Percentiles rank a stretch among this genome's conserved stretches.
Evolutionary conservation across 1,140 invertebrate genomes (phyloP).

Genomic region (Solenopsis invicta): DNA sequence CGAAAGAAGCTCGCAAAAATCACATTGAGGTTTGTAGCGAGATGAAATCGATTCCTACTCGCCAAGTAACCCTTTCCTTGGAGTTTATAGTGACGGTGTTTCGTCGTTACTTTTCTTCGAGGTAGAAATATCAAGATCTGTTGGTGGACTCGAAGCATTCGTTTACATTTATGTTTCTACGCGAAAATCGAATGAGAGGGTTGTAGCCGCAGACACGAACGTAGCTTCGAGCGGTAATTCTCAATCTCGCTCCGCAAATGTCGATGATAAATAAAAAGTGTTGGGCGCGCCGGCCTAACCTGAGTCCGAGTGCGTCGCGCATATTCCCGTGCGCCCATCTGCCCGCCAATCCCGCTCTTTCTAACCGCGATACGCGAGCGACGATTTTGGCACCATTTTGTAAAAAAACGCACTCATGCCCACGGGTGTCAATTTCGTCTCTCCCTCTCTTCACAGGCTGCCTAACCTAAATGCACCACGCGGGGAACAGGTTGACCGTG

Average conservation of each 20-base stretch:
- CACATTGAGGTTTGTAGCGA: too few species aligned
- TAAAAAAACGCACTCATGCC: slow-evolving; percentile 52
- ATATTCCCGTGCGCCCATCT: neutral
- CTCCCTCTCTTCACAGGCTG: neutral
- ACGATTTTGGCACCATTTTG: slow-evolving; percentile 56
- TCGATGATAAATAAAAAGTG: neutral
- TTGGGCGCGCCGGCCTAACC: neutral
- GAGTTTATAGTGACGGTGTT: too few species aligned
- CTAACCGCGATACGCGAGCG: neutral
- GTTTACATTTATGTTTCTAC: neutral
- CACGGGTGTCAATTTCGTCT: slow-evolving; percentile 35
- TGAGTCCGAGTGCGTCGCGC: neutral
- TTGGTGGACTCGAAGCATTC: neutral
- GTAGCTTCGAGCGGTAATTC: neutral
- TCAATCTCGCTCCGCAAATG: neutral
- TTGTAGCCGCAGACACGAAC: neutral
- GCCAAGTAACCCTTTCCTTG: neutral
- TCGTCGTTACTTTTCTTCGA: too few species aligned
- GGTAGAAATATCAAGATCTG: neutral
- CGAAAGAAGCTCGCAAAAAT: neutral
- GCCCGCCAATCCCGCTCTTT: neutral
- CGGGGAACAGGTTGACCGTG: slow-evolving; percentile 55
- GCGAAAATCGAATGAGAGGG: neutral
- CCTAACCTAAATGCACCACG: slow-evolving; percentile 33
- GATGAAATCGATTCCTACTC: neutral